phyloP scores from a whole-genome alignment of 37 sponge, comb jelly and placozoan species.

The Axinella damicornis region DNA sequence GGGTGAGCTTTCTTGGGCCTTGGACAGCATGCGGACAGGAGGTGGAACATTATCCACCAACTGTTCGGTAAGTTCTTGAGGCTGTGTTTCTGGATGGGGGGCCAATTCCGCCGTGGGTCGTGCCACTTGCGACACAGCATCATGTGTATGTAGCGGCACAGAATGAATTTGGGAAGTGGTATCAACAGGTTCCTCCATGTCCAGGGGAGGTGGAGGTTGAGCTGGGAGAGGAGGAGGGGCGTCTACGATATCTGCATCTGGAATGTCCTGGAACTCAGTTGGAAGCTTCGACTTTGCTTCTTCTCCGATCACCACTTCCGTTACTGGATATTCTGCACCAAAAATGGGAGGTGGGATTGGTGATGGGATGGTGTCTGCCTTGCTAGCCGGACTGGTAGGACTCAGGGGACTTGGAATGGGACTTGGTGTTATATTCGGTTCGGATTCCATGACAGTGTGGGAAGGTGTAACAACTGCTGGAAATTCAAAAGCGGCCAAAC shows the following conservation, averaged over 20 bases:
- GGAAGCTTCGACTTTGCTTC: not conserved
- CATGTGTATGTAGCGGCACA: too few relatives aligned
- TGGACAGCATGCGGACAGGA: not conserved
- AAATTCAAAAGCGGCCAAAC: not conserved
- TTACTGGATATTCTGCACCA: not conserved
- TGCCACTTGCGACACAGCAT: too few relatives aligned
- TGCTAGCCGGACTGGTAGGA: not conserved
- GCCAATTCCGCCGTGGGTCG: too few relatives aligned
- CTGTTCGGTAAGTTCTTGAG: too few relatives aligned
- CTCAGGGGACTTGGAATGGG: slow-evolving; percentile 30
- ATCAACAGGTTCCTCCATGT: too few relatives aligned
- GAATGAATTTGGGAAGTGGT: too few relatives aligned
- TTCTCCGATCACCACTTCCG: not conserved
- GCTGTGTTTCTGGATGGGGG: too few relatives aligned
- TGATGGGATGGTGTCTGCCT: not conserved
- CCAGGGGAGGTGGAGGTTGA: slow-evolving; percentile 46
- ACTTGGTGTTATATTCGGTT: slow-evolving; percentile 11
- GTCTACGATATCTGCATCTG: slow-evolving; percentile 6
- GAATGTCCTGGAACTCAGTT: not conserved
- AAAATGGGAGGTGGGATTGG: slow-evolving; percentile 8
- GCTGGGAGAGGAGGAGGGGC: slow-evolving; percentile 34
- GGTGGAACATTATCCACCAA: too few relatives aligned
- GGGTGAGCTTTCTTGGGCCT: not conserved
- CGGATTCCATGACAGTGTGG: not conserved
- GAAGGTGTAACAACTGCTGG: not conserved